Percentiles rank a stretch among this genome's conserved stretches.
Conservation (phyloP, 2,797 vertebrate genomes). For the Myotis daubentonii region DNA sequence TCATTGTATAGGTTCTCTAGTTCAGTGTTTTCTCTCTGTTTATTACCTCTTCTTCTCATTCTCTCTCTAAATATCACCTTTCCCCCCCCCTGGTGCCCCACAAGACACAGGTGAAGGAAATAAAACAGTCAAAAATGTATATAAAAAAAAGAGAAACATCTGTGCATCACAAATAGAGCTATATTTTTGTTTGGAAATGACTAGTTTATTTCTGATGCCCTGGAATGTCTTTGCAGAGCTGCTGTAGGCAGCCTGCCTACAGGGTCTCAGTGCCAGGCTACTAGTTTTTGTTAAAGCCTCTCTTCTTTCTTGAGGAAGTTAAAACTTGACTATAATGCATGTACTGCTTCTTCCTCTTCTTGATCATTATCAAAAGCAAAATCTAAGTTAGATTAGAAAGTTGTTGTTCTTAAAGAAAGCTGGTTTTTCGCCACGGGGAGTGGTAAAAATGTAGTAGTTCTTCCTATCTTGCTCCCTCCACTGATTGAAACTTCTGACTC, state of each 20-base stretch:
- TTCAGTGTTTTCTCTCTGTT: not conserved
- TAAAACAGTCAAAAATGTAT: not conserved
- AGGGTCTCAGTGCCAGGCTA: constrained; percentile 43
- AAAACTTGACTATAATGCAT: constrained; percentile 11
- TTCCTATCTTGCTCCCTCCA: not conserved
- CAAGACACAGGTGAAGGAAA: not conserved
- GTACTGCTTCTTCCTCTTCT: not conserved
- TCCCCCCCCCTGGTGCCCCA: not conserved
- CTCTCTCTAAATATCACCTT: not conserved
- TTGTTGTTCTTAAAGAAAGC: not conserved
- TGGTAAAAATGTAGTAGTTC: not conserved
- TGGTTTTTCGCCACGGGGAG: not conserved
- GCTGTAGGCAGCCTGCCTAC: constrained; percentile 37
- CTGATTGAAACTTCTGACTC: not conserved
- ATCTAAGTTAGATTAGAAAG: constrained; percentile 41
- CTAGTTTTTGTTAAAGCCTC: constrained; percentile 11
- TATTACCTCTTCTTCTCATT: not conserved
- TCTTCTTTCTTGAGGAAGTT: constrained; percentile 58
- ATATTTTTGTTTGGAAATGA: not conserved
- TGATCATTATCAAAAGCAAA: constrained; percentile 36
- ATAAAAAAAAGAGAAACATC: constrained; percentile 12
- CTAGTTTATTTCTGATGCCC: not conserved
- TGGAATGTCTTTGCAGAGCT: constrained; percentile 54
- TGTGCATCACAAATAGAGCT: not conserved
- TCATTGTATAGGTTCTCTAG: not conserved